Base-by-base conservation (phyloP, 2,797 vertebrate genomes). In the Poeciliopsis turneri region DNA sequence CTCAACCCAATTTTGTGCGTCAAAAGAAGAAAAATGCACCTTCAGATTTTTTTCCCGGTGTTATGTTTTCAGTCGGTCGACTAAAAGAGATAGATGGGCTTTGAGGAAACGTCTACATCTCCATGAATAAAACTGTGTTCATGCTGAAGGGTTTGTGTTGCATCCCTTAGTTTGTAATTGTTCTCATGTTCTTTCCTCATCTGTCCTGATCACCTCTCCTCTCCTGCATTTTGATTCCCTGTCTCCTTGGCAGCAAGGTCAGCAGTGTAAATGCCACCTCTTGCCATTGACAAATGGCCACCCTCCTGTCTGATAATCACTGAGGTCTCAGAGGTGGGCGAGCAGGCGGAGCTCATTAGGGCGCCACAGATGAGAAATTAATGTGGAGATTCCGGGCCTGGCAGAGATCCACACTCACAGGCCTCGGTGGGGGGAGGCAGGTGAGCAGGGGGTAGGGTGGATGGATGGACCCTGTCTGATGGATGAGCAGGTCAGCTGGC, bases 291-390 rank as follows among this genome's bases (percentile, higher is more conserved):
- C 92, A 91, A 95, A 95, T 95, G 92, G 87, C 85, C 43, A 68
- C 86, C 88, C 83, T 89, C 87, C 89, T 76, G 87, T 92, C 89
- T 92, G 92, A 91, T 95, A 95, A 96, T 95, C 94, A 94, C 93
- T 45, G 51, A 89, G 92, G 93, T 93, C 92, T 93, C 93, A 75
- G 88, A 93, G 93, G 94, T 93, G 89, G 94, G 88, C 75, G 88
- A 93, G 90, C 94, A 94, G 95, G 94, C 92, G 91, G 92, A 87
- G 92, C 93, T 95, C 94, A 94, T 95, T 95, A 95, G 93, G 92
- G 84, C 75, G 75, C 89, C 89, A 87, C 89, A 93, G 91, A 93
- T 92, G 93, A 94, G 92, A 95, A 94, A 96, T 95, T 92, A 95
- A 96, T 95, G 93, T 92, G 91, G 88, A 88, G 90, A 93, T 90